Evolutionary conservation across 2,797 vertebrate genomes (phyloP).

Genomic region (Sebastes elongatus): DNA sequence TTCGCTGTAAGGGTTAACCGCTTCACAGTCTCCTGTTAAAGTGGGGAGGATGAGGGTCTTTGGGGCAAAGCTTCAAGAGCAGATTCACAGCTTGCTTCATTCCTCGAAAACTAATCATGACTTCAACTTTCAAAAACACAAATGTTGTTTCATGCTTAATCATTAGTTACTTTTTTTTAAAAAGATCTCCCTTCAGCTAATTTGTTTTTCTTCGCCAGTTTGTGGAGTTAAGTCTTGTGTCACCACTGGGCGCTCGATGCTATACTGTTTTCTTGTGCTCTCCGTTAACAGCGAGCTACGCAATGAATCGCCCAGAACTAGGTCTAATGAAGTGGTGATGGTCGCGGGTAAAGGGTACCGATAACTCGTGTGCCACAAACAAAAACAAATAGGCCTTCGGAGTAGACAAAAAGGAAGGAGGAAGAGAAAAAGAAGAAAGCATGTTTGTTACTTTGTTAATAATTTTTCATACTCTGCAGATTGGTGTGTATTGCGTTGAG

Average conservation of each 20-base stretch:
- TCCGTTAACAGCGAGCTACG: slow-evolving; percentile 55
- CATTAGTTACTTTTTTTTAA: slow-evolving; percentile 68
- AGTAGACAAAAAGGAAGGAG: slow-evolving; percentile 66
- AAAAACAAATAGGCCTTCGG: slow-evolving; percentile 70
- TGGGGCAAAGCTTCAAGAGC: slow-evolving; percentile 81
- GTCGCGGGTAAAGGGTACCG: slow-evolving; percentile 64
- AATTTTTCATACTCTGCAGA: slow-evolving; percentile 83
- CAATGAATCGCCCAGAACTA: slow-evolving; percentile 56
- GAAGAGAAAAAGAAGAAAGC: slow-evolving; percentile 81
- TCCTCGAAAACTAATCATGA: slow-evolving; percentile 63
- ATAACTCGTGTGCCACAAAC: slow-evolving; percentile 71
- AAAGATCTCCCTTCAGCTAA: slow-evolving; percentile 68
- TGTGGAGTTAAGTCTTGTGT: slow-evolving; percentile 58
- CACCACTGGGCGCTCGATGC: slow-evolving; percentile 48
- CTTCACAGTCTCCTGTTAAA: slow-evolving; percentile 69
- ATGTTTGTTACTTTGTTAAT: slow-evolving; percentile 85
- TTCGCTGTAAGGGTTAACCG: slow-evolving; percentile 56
- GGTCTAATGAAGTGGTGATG: slow-evolving; percentile 69
- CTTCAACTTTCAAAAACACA: slow-evolving; percentile 71
- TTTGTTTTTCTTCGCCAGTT: slow-evolving; percentile 65
- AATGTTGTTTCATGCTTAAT: slow-evolving; percentile 76
- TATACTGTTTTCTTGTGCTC: slow-evolving; percentile 45
- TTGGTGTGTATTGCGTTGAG: slow-evolving; percentile 74
- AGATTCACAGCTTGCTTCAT: slow-evolving; percentile 79
- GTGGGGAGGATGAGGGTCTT: slow-evolving; percentile 71